phyloP scores from a whole-genome alignment of 2,113 vertebrate genomes.

The Athene noctua region DNA sequence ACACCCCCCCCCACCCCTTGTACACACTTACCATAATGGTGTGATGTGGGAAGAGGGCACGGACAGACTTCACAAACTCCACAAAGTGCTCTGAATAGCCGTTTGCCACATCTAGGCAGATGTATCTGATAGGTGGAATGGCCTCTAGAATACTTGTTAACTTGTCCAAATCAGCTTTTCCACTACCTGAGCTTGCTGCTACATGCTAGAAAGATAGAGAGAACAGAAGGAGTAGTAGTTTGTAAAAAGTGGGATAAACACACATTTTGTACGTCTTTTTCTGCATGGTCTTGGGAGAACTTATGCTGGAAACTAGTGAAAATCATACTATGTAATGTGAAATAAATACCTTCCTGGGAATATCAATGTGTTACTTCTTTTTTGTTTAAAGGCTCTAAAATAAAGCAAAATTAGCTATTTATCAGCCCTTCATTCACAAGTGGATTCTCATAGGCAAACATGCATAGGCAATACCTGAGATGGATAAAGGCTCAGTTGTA shows the following conservation, averaged over 20 bases:
- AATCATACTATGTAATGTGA: not conserved
- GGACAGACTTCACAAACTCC: constrained; percentile 93
- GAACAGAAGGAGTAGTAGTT: not conserved
- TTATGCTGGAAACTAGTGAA: not conserved
- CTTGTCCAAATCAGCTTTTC: constrained; percentile 86
- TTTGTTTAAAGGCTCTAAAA: not conserved
- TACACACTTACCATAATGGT: constrained; percentile 92
- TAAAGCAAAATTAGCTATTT: not conserved
- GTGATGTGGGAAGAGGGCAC: constrained; percentile 88
- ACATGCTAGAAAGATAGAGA: constrained; percentile 78
- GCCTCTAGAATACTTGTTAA: constrained; percentile 85
- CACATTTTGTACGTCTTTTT: not conserved
- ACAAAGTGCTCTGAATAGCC: constrained; percentile 98
- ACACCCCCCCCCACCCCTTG: not conserved
- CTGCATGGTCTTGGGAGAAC: not conserved
- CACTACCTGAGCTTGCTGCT: constrained; percentile 93
- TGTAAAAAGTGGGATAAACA: not conserved
- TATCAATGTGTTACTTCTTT: not conserved
- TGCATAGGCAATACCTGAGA: not conserved
- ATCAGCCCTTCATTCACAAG: not conserved
- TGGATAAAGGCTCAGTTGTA: not conserved
- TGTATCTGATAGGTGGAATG: constrained; percentile 88
- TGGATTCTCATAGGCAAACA: not conserved
- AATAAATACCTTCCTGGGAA: not conserved
- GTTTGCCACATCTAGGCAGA: constrained; percentile 97